A percentile compares a stretch with the other conserved stretches of the same genome.
Conservation (phyloP, 2,888 invertebrate species). For the Myopa testacea region DNA sequence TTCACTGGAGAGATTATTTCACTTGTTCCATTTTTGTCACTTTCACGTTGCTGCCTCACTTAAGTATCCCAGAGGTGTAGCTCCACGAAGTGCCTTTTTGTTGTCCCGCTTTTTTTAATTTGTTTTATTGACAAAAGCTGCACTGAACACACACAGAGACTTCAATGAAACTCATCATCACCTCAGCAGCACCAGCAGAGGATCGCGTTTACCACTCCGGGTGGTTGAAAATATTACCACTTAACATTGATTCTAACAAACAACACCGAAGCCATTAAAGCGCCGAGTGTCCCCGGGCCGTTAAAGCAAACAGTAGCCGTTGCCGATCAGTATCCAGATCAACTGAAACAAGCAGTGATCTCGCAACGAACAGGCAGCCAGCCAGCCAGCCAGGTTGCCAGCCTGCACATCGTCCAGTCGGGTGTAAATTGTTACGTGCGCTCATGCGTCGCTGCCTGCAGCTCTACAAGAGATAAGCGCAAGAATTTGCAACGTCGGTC, state of each 20-base stretch:
- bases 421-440: slow-evolving; percentile 45
- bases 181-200: slow-evolving; percentile 13
- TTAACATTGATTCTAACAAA: slow-evolving; percentile 39
- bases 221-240: slow-evolving; percentile 25
- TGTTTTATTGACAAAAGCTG: background rate
- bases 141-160: background rate
- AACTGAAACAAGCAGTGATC: slow-evolving; percentile 5
- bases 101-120: no score
- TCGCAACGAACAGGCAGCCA: background rate
- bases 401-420: slow-evolving; percentile 32
- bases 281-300: slow-evolving; percentile 48
- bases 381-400: background rate
- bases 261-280: slow-evolving; percentile 46
- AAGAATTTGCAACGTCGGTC: slow-evolving; percentile 23
- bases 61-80: no score
- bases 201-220: slow-evolving; percentile 46
- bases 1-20: no score
- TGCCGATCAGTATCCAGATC: slow-evolving; percentile 22
- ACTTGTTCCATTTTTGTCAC: no score
- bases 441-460: slow-evolving; percentile 44
- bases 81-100: no score
- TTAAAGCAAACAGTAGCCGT: slow-evolving; percentile 41
- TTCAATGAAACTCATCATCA: background rate
- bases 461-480: slow-evolving; percentile 45
- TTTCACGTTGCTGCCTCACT: no score